Evolutionary conservation across 2,797 vertebrate genomes (phyloP), one percentile per base, ranked within the genome.

Genomic region (Neosalanx taihuensis): DNA sequence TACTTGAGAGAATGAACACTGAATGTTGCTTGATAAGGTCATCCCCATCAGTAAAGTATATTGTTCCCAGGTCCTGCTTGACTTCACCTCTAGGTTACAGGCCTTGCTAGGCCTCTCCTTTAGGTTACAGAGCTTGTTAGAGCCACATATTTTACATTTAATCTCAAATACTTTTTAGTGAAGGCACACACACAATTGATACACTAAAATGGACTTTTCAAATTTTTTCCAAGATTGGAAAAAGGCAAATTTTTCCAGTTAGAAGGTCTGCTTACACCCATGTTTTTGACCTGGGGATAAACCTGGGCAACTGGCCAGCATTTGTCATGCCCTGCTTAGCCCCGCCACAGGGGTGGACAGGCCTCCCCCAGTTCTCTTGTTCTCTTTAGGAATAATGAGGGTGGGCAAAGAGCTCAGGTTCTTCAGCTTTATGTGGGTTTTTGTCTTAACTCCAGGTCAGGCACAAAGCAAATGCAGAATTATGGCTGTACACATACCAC

Each of bases 1-100:
- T 77, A 84, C 78, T 80, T 83, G 83, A 23, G 37, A 41, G 37
- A 10, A 41, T 41, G 37, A 41, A 41, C 37, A 46, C 41, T 33
- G 64, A 63, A 58, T 51, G 68, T 63, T 60, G 31, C 49, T 49
- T 67, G 70, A 79, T 60, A 61, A 51, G 37, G 76, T 65, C 72
- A 59, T 26, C 74, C 73, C 61, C 12, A 29, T 51, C 37, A 63
- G 12, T 69, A 60, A 0, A 6, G 49, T 23, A 66, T 51, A 74
- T 26, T 46, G 41, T 46, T 83, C 80, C 77, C 76, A 82, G 67
- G 41, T 13, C 37, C 37, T 41, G 7, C 37, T 41, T 10, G 37
- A 10, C 37, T 10, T 41, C 37, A 41, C 37, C 37, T 41, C 37
- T 41, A 41, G 37, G 37, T 41, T 46, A 66, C 46, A 69, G 37